Evolutionary conservation across 2,797 vertebrate species (phyloP), one percentile per base, ranked within the genome.

Genomic region (Cirrhinus molitorella): DNA sequence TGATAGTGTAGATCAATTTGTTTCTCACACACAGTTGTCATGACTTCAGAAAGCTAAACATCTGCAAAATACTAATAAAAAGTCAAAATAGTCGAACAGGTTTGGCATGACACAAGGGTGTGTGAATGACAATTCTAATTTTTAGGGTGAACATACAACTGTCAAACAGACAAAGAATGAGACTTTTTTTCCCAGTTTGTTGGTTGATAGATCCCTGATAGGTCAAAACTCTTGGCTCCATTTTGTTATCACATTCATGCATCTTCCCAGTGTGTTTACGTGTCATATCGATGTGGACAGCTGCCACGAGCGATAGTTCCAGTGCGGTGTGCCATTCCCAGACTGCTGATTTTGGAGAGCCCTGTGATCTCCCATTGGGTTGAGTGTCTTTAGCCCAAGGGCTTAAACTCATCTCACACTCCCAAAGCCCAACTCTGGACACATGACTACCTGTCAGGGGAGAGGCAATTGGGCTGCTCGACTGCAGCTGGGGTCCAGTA

Each of bases 311-410:
- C 78, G 75, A 83, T 71, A 86, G 77, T 76, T 73, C 73, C 82
- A 84, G 84, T 45, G 14, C 51, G 43, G 86, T 82, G 84, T 79
- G 67, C 83, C 86, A 76, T 79, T 84, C 80, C 77, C 85, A 87
- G 70, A 87, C 85, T 88, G 84, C 84, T 83, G 83, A 85, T 85
- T 71, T 83, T 85, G 83, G 86, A 75, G 85, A 86, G 82, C 84
- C 45, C 79, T 87, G 86, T 90, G 89, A 90, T 89, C 89, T 84
- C 81, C 87, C 85, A 88, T 87, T 88, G 88, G 85, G 76, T 83
- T 83, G 80, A 84, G 80, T 86, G 85, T 83, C 83, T 91, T 86
- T 89, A 90, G 90, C 87, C 88, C 87, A 86, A 82, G 87, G 90
- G 89, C 87, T 88, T 87, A 85, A 88, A 85, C 75, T 87, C 80